Conservation (phyloP, 1,140 invertebrate species). For the Ooceraea biroi region DNA sequence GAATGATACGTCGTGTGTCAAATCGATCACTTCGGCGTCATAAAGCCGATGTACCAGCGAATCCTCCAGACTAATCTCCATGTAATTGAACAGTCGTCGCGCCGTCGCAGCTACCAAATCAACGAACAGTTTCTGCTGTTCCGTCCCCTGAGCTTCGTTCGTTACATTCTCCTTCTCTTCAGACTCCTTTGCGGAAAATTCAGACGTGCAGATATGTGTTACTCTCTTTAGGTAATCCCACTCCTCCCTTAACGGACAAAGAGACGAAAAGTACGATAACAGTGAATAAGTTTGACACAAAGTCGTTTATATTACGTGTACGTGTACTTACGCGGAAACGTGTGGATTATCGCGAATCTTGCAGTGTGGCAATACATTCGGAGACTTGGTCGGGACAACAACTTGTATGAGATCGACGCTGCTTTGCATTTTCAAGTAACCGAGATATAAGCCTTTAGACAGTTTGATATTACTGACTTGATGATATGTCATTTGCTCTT, state of each 20-base stretch:
- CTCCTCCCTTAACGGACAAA: conserved; percentile 90
- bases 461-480: conserved; percentile 94
- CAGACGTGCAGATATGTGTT: conserved; percentile 81
- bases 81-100: conserved; percentile 91
- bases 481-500: conserved; percentile 97
- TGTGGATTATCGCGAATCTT: conserved; percentile 98
- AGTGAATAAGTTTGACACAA: background rate
- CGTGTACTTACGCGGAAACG: conserved; percentile 93
- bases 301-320: no score
- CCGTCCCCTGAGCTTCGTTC: conserved; percentile 87
- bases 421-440: conserved; percentile 97
- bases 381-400: conserved; percentile 95
- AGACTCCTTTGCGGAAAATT: conserved; percentile 77
- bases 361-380: conserved; percentile 96
- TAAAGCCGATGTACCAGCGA: conserved; percentile 92
- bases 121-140: conserved; percentile 93
- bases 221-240: conserved; percentile 93
- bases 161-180: conserved; percentile 86
- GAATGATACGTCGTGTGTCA: conserved; percentile 95
- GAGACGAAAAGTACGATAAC: background rate
- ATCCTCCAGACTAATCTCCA: conserved; percentile 91
- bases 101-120: conserved; percentile 91
- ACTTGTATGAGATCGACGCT: conserved; percentile 97
- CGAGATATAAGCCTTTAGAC: conserved; percentile 95
- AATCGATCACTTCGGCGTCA: conserved; percentile 96